Evolutionary conservation across 1,140 invertebrate species (phyloP), one percentile per base, ranked within the genome.

Genomic region (Macrostomum lignano): DNA sequence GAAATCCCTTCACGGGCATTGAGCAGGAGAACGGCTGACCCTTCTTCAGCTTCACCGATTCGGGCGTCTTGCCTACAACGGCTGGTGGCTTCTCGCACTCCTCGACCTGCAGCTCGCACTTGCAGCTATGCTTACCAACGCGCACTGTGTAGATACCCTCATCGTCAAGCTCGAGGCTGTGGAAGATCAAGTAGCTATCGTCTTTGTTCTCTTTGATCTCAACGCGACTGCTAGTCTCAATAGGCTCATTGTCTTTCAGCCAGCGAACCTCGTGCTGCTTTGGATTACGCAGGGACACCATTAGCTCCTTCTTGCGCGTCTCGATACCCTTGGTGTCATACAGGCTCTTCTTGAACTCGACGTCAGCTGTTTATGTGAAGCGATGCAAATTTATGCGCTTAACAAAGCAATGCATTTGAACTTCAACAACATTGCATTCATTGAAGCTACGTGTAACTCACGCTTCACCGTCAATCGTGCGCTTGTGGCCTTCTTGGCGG

Each of bases 291-390:
- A 91, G 62, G 58, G 88, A 79, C 23, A 84, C 66, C 47, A 91
- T 81, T 1, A 94, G 58, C 3, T 79, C 68, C 7, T 82, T 59
- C 42, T 74, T 76, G 44, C 86, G 75, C 41, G 76, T 68, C 58
- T 93, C 82, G 44, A 84, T 67, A 17, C 68, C 73, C 40, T 71
- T 72, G 2, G 73, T 81, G 52, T 91, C 79, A 51, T 84, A 77
- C 3, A 94, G 65, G 60, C 86, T 86, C 61, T 91, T 88, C 52
- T 81, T 78, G 63, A 93, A 88, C 40, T 75, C 70, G 58, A 91
- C 86, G 43, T 72, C 69, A 61, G 86, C 76, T 82, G n/a, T n/a
- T n/a, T n/a, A n/a, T n/a, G n/a, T n/a, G n/a, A 48, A 55, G 46
- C 31, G 28, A 37, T 31, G 40, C 25, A 38, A 6, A 23, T 30